These are phyloP conservation scores for Trissolcus brochymenae DNA, from an alignment of 2,888 invertebrate species.

Conservation along the genomic window DNA sequence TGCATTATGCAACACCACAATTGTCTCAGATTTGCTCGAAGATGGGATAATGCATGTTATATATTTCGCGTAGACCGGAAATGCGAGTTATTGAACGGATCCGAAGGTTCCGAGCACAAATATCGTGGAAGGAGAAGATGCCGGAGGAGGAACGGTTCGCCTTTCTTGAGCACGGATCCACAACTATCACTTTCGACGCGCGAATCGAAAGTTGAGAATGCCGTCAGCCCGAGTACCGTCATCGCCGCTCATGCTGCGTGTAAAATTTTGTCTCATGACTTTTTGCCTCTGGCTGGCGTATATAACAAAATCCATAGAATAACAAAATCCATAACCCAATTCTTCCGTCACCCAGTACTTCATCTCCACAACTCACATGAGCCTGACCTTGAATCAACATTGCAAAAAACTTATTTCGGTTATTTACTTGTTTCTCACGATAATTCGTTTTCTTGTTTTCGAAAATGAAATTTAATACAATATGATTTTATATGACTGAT, in stretches of 20 bases:
- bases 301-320: no score
- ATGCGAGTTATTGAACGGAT: slow-evolving; percentile 40
- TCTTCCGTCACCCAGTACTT: no score
- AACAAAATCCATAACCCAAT: not conserved
- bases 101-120: slow-evolving; percentile 52
- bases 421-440: not conserved
- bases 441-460: not conserved
- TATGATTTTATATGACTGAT: not conserved
- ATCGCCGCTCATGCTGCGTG: slow-evolving; percentile 48
- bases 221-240: slow-evolving; percentile 55
- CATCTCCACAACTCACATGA: not conserved
- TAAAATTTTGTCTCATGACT: slow-evolving; percentile 29
- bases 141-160: slow-evolving; percentile 66
- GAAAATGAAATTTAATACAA: not conserved
- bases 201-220: slow-evolving; percentile 73
- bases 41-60: slow-evolving; percentile 17
- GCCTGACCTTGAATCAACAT: not conserved
- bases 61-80: slow-evolving; percentile 54
- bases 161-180: slow-evolving; percentile 71
- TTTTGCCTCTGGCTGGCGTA: slow-evolving; percentile 23
- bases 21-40: slow-evolving; percentile 2
- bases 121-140: slow-evolving; percentile 56
- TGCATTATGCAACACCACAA: slow-evolving; percentile 21
- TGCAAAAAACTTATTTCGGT: not conserved
- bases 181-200: slow-evolving; percentile 75